phyloP scores from a whole-genome alignment of 1,140 invertebrate species.

The Drosophila tristis region DNA sequence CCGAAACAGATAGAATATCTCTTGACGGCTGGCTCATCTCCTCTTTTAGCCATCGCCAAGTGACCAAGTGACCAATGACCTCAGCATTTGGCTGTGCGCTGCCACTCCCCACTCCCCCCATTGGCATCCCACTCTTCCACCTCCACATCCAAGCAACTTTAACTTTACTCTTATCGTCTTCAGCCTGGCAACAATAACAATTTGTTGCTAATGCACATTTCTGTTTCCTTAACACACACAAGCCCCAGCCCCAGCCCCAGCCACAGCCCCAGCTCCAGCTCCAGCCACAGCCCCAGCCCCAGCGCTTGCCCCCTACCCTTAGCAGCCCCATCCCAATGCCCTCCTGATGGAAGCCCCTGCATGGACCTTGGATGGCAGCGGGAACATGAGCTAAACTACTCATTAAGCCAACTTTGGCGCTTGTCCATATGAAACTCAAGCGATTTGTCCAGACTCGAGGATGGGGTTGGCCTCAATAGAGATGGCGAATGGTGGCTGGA shows the following conservation, averaged over 20 bases:
- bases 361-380: slow-evolving; percentile 8
- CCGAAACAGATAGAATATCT: too few species aligned
- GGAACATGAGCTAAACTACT: slow-evolving; percentile 65
- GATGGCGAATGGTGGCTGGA: not conserved
- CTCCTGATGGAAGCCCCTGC: not conserved
- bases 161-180: slow-evolving; percentile 43
- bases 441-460: slow-evolving; percentile 43
- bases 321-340: not conserved
- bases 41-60: too few species aligned
- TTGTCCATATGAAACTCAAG: slow-evolving; percentile 33
- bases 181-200: slow-evolving; percentile 70
- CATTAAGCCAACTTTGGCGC: slow-evolving; percentile 67
- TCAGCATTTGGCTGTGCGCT: not conserved
- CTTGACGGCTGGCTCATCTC: too few species aligned
- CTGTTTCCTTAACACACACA: slow-evolving; percentile 52
- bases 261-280: not conserved
- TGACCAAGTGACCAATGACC: too few species aligned
- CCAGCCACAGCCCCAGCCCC: not conserved
- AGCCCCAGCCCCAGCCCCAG: not conserved
- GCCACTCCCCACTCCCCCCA: not conserved
- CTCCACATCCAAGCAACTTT: slow-evolving; percentile 20
- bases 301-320: not conserved
- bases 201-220: slow-evolving; percentile 76
- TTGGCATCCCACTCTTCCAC: not conserved
- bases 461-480: not conserved